Base-by-base conservation (phyloP, 30 jellyfish, hydroid and myxozoan genomes). In the Catostylus mosaicus region DNA sequence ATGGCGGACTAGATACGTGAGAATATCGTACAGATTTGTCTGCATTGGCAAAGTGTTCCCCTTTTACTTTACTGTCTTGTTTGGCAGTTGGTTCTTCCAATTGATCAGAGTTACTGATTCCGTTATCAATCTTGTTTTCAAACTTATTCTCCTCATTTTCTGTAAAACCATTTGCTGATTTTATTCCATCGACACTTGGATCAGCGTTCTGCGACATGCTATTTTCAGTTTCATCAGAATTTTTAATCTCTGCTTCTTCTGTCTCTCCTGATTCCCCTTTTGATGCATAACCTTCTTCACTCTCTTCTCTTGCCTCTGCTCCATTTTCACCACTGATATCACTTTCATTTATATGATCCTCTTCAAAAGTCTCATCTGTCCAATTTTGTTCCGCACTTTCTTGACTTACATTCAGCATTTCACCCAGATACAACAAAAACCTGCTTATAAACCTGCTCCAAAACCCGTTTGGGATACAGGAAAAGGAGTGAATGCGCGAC, bases 381-480 rank as follows among this genome's bases (percentile, higher is more conserved):
- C 57, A 14, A 30, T 45, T 57, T 22, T 56, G 40, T 22, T 30
- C 30, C 18, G 23, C 66, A 8, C 40, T 18, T 0, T 30, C 57
- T n/a, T 43, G 51, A 29, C 48, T 30, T 24, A 81, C 82, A 22
- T 36, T 67, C 47, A 94, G 78, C 96, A 94, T 88, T 14, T 94
- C 97, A 20, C 65, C 71, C 73, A 89, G 68, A 71, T 89, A 80
- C 43, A 88, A 57, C 82, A 94, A 63, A 60, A 94, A 57, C 33
- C 97, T 89, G 68, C 97, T 83, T 14, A 94, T 83, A 46, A 94
- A 94, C 10, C 99, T 87, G 33, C 94, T 67, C 99, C 99, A 94
- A 30, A 94, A 94, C 8, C 99, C 99, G 30, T 83, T 82, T 20
- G 99, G 99, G 12, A 94, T 88, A 56, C 99, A 94, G 5, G 88